Conservation (phyloP, 2,888 invertebrate genomes). For the Pomacea canaliculata region DNA sequence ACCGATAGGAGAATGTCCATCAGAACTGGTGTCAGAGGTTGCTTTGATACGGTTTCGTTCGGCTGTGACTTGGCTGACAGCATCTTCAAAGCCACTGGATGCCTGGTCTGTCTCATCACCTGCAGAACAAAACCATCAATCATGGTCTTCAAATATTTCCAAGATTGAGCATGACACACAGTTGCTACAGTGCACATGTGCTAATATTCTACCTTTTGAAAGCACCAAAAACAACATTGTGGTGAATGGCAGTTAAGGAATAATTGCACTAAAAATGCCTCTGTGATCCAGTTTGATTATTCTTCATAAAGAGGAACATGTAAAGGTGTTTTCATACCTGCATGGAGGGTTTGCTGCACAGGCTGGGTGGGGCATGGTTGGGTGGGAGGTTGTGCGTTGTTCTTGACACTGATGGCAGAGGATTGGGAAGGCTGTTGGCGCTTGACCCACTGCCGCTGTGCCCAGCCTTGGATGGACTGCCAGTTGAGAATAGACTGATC, state of each 20-base stretch:
- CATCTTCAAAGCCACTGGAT: conserved; percentile 65
- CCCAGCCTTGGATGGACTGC: conserved; percentile 69
- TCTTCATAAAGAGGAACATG: too few species aligned
- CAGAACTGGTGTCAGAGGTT: conserved; percentile 33
- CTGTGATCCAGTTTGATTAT: too few species aligned
- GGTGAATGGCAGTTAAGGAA: too few species aligned
- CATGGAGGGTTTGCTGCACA: conserved; percentile 35
- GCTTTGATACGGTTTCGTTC: conserved; percentile 32
- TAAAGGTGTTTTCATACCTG: conserved; percentile 15
- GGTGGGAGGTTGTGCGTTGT: conserved; percentile 31
- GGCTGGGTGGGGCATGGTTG: conserved; percentile 34
- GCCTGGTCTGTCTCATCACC: conserved; percentile 56
- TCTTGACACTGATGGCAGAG: conserved; percentile 35
- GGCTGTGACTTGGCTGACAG: conserved; percentile 45
- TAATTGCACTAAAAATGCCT: too few species aligned
- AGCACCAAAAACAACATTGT: too few species aligned
- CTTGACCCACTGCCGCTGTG: conserved; percentile 67
- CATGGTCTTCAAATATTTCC: neutral
- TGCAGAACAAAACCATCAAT: conserved; percentile 1
- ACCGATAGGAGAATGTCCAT: conserved; percentile 31
- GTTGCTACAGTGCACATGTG: too few species aligned
- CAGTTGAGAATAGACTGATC: conserved; percentile 68
- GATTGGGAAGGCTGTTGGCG: conserved; percentile 50
- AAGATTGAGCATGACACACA: too few species aligned
- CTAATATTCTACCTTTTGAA: too few species aligned